These are phyloP conservation scores for Epizoanthus illoricatus DNA, from an alignment of 92 coral and sea anemone species.

Conservation along the genomic window DNA sequence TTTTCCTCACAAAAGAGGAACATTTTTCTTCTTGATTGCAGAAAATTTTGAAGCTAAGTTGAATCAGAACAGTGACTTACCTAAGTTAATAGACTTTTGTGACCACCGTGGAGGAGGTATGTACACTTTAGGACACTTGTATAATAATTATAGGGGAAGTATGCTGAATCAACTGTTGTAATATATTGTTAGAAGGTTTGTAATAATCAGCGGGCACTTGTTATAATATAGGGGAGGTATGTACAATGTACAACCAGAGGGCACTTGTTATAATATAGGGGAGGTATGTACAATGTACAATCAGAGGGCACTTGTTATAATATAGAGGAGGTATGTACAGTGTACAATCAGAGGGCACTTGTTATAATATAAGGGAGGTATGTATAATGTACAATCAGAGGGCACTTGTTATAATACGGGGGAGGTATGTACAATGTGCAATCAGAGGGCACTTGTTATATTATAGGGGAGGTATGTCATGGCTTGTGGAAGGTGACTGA, in stretches of 20 bases:
- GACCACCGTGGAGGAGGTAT: constrained; percentile 11
- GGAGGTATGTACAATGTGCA: neutral
- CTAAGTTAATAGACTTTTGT: constrained; percentile 37
- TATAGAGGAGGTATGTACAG: constrained; percentile 16
- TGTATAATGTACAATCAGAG: neutral
- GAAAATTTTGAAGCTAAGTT: constrained; percentile 17
- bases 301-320: too few relatives aligned
- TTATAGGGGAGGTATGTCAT: constrained; percentile 9
- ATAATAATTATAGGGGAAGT: too few relatives aligned
- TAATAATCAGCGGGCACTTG: too few relatives aligned
- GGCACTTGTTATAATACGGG: neutral
- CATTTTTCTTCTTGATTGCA: neutral
- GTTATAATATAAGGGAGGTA: neutral
- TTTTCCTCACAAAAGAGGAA: too few relatives aligned
- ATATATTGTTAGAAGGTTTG: too few relatives aligned
- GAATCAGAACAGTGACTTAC: neutral
- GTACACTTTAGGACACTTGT: too few relatives aligned
- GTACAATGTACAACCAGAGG: neutral
- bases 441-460: too few relatives aligned
- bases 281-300: too few relatives aligned
- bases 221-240: neutral
- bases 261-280: too few relatives aligned
- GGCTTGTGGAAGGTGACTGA: too few relatives aligned
- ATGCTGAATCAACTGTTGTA: too few relatives aligned
- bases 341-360: too few relatives aligned